A percentile compares a stretch with the other conserved stretches of the same genome.
phyloP scores from a whole-genome alignment of 2,888 invertebrate genomes.

The Lacanobia wlatinum region DNA sequence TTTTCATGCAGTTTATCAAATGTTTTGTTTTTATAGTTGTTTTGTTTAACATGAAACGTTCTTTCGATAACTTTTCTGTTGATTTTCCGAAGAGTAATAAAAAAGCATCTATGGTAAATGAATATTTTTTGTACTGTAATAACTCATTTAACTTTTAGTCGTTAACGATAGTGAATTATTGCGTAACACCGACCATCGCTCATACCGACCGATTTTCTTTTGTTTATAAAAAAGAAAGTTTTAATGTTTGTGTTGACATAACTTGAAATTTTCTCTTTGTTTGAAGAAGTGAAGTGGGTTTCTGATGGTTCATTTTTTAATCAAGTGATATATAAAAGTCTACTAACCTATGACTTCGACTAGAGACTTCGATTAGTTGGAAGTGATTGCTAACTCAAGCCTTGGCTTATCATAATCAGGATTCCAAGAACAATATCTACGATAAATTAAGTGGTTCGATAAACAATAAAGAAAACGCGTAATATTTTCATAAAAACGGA shows the following conservation, averaged over 20 bases:
- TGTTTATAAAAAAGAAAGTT: constrained; percentile 64
- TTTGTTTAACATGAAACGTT: background rate
- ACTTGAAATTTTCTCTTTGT: constrained; percentile 51
- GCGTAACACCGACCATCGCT: constrained; percentile 50
- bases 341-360: background rate
- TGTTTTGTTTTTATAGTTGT: background rate
- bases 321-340: background rate
- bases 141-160: constrained; percentile 41
- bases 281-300: constrained; percentile 1
- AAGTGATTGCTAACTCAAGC: background rate
- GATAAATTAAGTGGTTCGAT: constrained; percentile 14
- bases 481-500: background rate
- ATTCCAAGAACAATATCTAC: constrained; percentile 26
- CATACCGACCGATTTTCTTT: constrained; percentile 55
- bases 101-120: background rate
- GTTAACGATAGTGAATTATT: constrained; percentile 47
- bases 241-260: constrained; percentile 55
- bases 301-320: background rate
- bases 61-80: background rate
- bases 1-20: constrained; percentile 13
- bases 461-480: background rate
- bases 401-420: background rate
- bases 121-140: constrained; percentile 20
- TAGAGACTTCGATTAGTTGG: background rate
- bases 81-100: background rate